phyloP scores from a whole-genome alignment of 2,113 vertebrate genomes.

The Ictidomys tridecemlineatus region DNA sequence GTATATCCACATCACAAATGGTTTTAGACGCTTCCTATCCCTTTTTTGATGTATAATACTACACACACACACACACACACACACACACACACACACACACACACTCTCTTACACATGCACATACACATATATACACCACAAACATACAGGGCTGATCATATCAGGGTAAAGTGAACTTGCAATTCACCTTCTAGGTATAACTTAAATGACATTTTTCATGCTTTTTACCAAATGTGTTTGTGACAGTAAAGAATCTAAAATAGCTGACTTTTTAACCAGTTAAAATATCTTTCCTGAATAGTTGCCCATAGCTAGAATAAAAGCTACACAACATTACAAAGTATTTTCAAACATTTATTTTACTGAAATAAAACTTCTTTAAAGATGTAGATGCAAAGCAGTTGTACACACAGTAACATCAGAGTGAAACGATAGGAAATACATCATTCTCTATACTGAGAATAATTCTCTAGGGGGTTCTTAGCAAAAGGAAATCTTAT shows the following conservation, averaged over 20 bases:
- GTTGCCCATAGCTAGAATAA: slow-evolving; percentile 61
- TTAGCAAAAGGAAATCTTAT: not conserved
- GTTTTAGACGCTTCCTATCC: not conserved
- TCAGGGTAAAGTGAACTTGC: not conserved
- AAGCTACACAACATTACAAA: slow-evolving; percentile 16
- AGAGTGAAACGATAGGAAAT: not conserved
- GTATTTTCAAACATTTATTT: slow-evolving; percentile 63
- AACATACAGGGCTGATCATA: not conserved
- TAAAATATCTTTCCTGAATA: slow-evolving; percentile 24
- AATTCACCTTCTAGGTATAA: slow-evolving; percentile 32
- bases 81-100: not conserved
- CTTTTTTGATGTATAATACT: not conserved
- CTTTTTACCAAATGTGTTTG: slow-evolving; percentile 32
- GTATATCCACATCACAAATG: slow-evolving; percentile 46
- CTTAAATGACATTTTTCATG: slow-evolving; percentile 57
- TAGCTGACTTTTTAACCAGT: slow-evolving; percentile 30
- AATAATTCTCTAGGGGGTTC: not conserved
- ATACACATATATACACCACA: not conserved
- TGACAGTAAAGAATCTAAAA: slow-evolving; percentile 51
- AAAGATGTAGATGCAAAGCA: not conserved
- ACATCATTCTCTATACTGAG: not conserved
- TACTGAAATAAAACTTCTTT: slow-evolving; percentile 57
- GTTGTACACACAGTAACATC: not conserved
- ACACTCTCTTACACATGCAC: not conserved
- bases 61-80: not conserved